phyloP scores from a whole-genome alignment of 2,113 vertebrate genomes.

The Marmota monax region DNA sequence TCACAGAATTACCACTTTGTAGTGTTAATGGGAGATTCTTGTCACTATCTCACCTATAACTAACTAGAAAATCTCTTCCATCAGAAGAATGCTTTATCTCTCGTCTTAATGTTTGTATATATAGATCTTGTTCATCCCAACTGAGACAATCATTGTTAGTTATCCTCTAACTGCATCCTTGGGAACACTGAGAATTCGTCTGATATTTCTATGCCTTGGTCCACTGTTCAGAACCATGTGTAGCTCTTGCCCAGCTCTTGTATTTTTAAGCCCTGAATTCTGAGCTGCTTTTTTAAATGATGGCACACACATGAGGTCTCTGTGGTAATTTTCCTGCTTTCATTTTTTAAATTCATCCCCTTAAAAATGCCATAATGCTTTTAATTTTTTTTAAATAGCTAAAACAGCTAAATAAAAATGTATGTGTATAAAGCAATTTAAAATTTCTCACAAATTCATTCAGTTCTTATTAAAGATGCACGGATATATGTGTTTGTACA shows the following conservation, averaged over 20 bases:
- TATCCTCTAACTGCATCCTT: background rate
- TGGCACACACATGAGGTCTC: background rate
- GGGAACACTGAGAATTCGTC: background rate
- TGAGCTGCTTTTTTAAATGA: background rate
- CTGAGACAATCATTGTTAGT: background rate
- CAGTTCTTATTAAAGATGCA: background rate
- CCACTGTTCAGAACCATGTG: too few species aligned
- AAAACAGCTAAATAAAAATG: background rate
- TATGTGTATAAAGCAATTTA: background rate
- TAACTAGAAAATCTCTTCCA: background rate
- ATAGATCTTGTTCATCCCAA: background rate
- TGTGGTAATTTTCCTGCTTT: background rate
- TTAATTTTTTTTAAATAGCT: background rate
- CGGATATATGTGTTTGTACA: background rate
- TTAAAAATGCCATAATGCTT: background rate
- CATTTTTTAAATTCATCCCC: background rate
- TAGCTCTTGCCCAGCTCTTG: background rate
- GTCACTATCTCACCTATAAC: background rate
- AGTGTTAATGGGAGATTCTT: background rate
- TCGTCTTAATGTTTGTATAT: background rate
- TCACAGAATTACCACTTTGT: background rate
- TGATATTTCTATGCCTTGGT: background rate
- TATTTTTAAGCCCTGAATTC: background rate
- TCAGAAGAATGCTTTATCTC: background rate
- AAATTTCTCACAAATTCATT: background rate